Conservation (phyloP, 1,140 invertebrate genomes). For the Drosophila sulfurigaster region DNA sequence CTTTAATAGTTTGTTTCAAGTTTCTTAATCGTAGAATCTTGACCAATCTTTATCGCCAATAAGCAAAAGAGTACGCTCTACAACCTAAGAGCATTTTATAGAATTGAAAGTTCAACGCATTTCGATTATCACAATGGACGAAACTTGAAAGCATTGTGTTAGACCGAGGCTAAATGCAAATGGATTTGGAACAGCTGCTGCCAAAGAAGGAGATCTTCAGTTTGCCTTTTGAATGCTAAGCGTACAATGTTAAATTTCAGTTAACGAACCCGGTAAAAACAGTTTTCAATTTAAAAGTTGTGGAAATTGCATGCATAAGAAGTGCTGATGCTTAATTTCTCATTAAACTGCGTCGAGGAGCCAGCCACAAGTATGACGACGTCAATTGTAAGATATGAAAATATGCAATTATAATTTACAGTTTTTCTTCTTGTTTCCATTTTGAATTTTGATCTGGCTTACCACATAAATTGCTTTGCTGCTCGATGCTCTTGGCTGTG, state of each 20-base stretch:
- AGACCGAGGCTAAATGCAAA: slow-evolving; percentile 29
- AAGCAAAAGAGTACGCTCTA: neutral
- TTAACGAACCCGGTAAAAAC: slow-evolving; percentile 29
- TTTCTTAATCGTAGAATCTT: too few species aligned
- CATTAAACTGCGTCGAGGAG: slow-evolving; percentile 55
- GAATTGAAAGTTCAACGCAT: neutral
- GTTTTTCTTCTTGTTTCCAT: slow-evolving; percentile 41
- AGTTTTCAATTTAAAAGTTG: slow-evolving; percentile 64
- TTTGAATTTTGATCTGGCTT: slow-evolving; percentile 23
- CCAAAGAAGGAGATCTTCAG: slow-evolving; percentile 1
- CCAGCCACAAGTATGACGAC: slow-evolving; percentile 54
- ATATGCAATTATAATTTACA: slow-evolving; percentile 84
- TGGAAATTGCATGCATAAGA: slow-evolving; percentile 63
- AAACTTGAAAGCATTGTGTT: slow-evolving; percentile 13
- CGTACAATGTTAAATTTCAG: slow-evolving; percentile 32
- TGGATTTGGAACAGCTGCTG: slow-evolving; percentile 17
- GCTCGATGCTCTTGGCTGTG: slow-evolving; percentile 1
- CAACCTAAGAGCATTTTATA: neutral
- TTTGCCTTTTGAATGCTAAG: slow-evolving; percentile 22
- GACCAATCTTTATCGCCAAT: neutral
- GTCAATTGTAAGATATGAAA: slow-evolving; percentile 83
- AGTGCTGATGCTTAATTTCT: slow-evolving; percentile 67
- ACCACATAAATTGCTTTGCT: slow-evolving; percentile 20
- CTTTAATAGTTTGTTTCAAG: too few species aligned
- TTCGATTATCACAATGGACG: slow-evolving; percentile 22